A percentile compares a stretch with the other conserved stretches of the same genome.
phyloP scores from a whole-genome alignment of 1,140 invertebrate species.

The Sweltsa coloradensis region DNA sequence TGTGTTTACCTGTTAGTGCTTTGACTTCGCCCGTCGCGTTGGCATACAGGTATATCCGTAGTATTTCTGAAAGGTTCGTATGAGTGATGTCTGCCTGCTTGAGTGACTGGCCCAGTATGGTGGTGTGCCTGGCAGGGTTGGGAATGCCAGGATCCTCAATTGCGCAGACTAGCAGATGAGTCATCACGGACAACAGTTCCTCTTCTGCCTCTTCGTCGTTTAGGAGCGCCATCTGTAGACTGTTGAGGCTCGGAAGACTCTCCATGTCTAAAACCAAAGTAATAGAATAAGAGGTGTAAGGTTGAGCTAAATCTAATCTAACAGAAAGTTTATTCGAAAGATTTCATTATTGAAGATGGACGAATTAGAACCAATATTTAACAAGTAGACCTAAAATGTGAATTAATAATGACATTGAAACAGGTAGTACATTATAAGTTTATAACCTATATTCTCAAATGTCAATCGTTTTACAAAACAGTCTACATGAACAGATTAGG shows the following conservation, averaged over 20 bases:
- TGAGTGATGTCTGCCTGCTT: slow-evolving; percentile 86
- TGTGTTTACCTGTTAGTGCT: slow-evolving; percentile 47
- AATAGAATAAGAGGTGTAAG: slow-evolving; percentile 14
- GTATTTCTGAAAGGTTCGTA: slow-evolving; percentile 80
- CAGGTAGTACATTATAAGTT: no score
- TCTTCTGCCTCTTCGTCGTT: slow-evolving; percentile 77
- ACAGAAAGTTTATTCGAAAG: no score
- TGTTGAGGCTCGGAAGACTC: slow-evolving; percentile 70
- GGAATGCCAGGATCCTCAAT: slow-evolving; percentile 91
- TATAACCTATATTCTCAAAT: no score
- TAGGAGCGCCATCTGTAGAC: slow-evolving; percentile 72
- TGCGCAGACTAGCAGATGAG: slow-evolving; percentile 80
- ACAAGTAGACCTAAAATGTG: no score
- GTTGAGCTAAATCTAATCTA: no score
- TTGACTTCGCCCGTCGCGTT: slow-evolving; percentile 77
- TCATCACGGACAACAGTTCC: slow-evolving; percentile 76
- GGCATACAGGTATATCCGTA: slow-evolving; percentile 79
- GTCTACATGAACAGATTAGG: no score
- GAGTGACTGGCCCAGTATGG: slow-evolving; percentile 77
- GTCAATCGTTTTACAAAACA: no score
- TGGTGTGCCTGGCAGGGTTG: slow-evolving; percentile 73
- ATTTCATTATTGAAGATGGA: no score
- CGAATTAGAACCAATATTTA: no score
- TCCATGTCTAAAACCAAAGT: slow-evolving; percentile 68
- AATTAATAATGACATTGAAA: no score